A percentile compares a stretch with the other conserved stretches of the same genome.
Conservation (phyloP, 2,888 invertebrate species). For the Apodemia mormo region DNA sequence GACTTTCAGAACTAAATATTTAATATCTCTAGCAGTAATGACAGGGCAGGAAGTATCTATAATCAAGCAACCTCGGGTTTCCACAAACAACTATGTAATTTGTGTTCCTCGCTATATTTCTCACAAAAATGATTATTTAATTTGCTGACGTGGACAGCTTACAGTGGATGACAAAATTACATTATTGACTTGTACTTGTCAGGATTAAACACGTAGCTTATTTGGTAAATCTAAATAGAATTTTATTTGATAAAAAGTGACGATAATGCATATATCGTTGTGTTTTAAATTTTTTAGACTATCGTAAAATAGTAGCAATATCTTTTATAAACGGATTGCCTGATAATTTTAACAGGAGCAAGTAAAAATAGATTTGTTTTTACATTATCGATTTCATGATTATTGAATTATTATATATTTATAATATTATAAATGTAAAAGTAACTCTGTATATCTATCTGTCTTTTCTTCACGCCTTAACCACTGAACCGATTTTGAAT, state of each 20-base stretch:
- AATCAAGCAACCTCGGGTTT: slow-evolving; percentile 13
- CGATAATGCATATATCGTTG: background rate
- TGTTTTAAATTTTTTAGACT: background rate
- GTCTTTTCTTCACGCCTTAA: no score
- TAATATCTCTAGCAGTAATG: background rate
- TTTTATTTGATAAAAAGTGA: background rate
- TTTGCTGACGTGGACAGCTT: slow-evolving; percentile 18
- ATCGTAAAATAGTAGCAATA: background rate
- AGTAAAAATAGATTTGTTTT: background rate
- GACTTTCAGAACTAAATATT: background rate
- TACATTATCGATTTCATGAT: no score
- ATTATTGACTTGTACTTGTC: background rate
- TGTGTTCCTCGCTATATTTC: slow-evolving; percentile 1
- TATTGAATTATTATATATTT: no score
- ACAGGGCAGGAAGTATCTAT: slow-evolving; percentile 4
- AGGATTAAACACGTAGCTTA: background rate
- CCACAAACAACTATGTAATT: slow-evolving; percentile 15
- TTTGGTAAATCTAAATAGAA: background rate
- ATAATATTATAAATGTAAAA: no score
- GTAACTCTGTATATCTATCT: no score
- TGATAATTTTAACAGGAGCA: slow-evolving; percentile 2
- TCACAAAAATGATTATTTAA: slow-evolving; percentile 23
- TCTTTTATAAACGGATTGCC: background rate
- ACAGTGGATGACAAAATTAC: slow-evolving; percentile 10
- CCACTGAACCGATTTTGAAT: no score